Percentiles rank a stretch among this genome's conserved stretches.
These are phyloP conservation scores for Panopea generosa DNA, from an alignment of 2,888 invertebrate genomes.

Conservation along the genomic window DNA sequence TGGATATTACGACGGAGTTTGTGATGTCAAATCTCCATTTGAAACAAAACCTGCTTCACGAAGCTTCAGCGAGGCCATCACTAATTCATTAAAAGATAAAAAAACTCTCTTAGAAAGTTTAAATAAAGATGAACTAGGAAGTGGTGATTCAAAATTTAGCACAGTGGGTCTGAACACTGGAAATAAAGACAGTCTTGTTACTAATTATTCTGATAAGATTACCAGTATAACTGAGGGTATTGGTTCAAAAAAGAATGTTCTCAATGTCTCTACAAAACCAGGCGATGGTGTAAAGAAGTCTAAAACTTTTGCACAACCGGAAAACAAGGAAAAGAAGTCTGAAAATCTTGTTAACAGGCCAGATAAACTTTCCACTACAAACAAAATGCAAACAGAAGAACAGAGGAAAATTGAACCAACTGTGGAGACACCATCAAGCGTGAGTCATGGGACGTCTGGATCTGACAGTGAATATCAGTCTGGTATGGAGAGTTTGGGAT, in stretches of 20 bases:
- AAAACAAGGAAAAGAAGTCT: too few relatives aligned
- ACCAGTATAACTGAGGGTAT: too few relatives aligned
- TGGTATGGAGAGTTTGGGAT: conserved; percentile 54
- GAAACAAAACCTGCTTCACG: conserved; percentile 25
- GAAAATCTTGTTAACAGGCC: conserved; percentile 27
- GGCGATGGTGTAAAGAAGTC: too few relatives aligned
- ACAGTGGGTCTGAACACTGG: neutral
- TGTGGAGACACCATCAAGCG: conserved; percentile 36
- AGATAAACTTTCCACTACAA: conserved; percentile 5
- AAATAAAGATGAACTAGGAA: neutral
- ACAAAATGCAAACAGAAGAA: neutral
- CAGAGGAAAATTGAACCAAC: neutral
- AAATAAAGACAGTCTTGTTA: neutral
- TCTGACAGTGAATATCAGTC: conserved; percentile 65
- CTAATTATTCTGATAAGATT: neutral
- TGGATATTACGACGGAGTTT: conserved; percentile 59
- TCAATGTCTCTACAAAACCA: too few relatives aligned
- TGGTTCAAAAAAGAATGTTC: neutral
- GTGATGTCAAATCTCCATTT: conserved; percentile 34
- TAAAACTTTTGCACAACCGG: too few relatives aligned
- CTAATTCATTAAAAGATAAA: conserved; percentile 4
- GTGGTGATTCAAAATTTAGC: neutral
- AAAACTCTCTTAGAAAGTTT: conserved; percentile 6
- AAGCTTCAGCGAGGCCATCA: conserved; percentile 6
- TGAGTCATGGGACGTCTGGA: conserved; percentile 22